These are phyloP conservation scores for Clitarchus hookeri DNA, from an alignment of 2,888 invertebrate genomes.

Conservation along the genomic window DNA sequence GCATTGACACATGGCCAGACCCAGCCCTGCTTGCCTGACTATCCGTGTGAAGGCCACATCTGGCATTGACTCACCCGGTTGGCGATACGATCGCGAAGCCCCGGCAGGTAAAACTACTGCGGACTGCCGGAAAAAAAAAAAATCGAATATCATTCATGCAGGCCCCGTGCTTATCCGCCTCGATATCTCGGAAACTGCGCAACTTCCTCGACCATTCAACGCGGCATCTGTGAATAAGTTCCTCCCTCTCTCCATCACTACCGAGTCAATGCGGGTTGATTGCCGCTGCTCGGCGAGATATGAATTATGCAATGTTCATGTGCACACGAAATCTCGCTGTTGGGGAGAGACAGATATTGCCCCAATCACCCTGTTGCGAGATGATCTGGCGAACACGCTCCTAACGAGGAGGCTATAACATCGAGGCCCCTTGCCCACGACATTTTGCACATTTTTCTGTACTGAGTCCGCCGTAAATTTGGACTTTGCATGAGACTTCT, in stretches of 20 bases:
- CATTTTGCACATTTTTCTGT: too few species aligned
- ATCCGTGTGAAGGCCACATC: too few species aligned
- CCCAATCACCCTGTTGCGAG: neutral
- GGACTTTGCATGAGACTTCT: too few species aligned
- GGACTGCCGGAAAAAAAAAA: neutral
- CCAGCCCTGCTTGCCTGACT: too few species aligned
- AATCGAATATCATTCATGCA: neutral
- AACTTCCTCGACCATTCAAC: neutral
- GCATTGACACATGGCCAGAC: too few species aligned
- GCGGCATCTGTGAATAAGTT: neutral
- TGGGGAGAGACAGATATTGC: neutral
- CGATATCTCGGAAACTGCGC: neutral
- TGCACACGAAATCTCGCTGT: neutral
- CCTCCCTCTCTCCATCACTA: neutral
- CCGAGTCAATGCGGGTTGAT: neutral
- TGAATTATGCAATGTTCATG: neutral
- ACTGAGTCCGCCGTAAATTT: too few species aligned
- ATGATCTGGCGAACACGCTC: neutral
- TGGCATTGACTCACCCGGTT: neutral
- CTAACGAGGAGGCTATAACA: too few species aligned
- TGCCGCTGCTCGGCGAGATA: neutral
- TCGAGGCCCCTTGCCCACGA: too few species aligned
- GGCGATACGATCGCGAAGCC: neutral
- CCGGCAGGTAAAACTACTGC: neutral
- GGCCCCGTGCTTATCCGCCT: neutral